Evolutionary conservation across 1,140 invertebrate genomes (phyloP).

Genomic region (Pseudomyrmex gracilis): DNA sequence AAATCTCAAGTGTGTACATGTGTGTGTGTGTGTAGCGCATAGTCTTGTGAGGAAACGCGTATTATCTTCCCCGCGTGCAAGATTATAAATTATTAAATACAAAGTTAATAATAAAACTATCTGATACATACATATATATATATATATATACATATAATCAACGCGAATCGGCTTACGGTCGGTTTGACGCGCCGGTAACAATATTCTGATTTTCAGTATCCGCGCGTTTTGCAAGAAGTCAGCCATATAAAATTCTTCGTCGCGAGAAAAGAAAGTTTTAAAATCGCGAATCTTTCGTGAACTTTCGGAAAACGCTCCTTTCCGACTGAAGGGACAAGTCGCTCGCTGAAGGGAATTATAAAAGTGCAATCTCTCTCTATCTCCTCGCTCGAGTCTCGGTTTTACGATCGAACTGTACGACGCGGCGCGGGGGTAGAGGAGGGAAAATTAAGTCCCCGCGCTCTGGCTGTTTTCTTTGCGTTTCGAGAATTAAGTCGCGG

Average conservation of each 20-base stretch:
- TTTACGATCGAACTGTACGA: neutral
- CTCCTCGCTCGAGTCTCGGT: constrained; percentile 14
- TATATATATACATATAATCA: neutral
- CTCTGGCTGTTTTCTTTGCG: constrained; percentile 17
- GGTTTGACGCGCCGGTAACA: neutral
- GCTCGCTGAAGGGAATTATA: constrained; percentile 47
- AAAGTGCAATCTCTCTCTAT: constrained; percentile 48
- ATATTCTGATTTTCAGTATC: neutral
- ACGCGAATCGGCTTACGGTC: neutral
- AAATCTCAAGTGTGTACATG: neutral
- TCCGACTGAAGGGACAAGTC: constrained; percentile 34
- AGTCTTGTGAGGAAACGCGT: neutral
- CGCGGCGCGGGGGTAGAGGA: neutral
- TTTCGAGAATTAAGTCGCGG: neutral
- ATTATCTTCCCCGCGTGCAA: neutral
- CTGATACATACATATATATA: neutral
- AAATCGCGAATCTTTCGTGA: constrained; percentile 44
- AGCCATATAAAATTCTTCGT: constrained; percentile 35
- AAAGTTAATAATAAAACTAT: no score
- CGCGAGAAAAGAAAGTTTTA: constrained; percentile 49
- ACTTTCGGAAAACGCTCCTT: constrained; percentile 30
- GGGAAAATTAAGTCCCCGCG: constrained; percentile 11
- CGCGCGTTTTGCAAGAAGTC: neutral
- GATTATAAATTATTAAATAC: neutral
- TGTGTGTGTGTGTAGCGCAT: neutral